Evolutionary conservation across 2,113 vertebrate genomes (phyloP).

Genomic region (Rhinolophus sinicus): DNA sequence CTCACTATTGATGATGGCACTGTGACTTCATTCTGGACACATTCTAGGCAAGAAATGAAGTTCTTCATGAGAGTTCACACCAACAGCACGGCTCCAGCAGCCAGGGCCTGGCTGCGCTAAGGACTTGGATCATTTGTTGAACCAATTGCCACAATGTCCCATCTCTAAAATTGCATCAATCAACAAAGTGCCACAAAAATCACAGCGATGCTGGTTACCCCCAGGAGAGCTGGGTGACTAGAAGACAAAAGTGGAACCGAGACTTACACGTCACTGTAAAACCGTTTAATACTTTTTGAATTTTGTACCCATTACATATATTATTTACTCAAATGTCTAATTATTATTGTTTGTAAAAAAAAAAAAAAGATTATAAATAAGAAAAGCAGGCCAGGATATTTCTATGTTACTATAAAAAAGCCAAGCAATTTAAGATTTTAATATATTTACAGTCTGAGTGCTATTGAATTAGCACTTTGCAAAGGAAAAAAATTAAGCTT

Average conservation of each 20-base stretch:
- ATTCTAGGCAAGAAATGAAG: background rate
- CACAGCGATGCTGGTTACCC: background rate
- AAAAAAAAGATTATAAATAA: background rate
- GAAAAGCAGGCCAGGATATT: background rate
- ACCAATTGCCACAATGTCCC: background rate
- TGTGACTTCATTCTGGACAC: background rate
- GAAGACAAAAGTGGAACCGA: background rate
- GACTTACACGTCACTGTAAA: background rate
- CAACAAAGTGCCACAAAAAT: background rate
- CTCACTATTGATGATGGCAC: background rate
- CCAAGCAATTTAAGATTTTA: background rate
- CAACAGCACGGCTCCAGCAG: background rate
- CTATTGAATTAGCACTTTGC: background rate
- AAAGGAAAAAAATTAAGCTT: background rate
- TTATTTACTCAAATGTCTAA: background rate
- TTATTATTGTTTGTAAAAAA: background rate
- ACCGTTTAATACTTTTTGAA: background rate
- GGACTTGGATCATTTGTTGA: background rate
- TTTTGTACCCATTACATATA: background rate
- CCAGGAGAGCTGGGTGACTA: background rate
- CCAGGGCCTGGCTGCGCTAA: background rate
- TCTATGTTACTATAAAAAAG: background rate
- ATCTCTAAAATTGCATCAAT: background rate
- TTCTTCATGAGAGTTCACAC: constrained; percentile 12
- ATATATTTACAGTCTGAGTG: background rate